Conservation (phyloP, 2,888 invertebrate genomes). For the Limnephilus auricula region DNA sequence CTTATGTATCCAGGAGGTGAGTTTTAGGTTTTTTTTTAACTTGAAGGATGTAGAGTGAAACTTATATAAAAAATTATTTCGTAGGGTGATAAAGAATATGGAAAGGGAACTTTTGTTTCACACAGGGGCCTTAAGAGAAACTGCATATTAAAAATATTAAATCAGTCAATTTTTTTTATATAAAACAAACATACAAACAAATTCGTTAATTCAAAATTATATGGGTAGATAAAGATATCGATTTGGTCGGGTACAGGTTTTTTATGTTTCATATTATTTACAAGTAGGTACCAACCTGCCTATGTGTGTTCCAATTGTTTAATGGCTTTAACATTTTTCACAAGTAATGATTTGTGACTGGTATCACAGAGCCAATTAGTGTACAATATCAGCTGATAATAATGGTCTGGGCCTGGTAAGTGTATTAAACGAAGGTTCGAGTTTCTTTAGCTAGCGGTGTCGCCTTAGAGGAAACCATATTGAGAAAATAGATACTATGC, state of each 20-base stretch:
- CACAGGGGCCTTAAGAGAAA: too few species aligned
- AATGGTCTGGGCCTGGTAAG: not conserved
- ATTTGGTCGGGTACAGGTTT: not conserved
- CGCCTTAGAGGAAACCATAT: not conserved
- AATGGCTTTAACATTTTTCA: conserved; percentile 7
- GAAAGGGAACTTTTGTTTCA: too few species aligned
- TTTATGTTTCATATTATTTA: not conserved
- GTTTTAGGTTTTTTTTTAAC: not conserved
- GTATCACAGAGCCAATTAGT: not conserved
- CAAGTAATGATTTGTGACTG: not conserved
- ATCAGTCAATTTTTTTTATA: too few species aligned
- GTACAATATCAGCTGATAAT: not conserved
- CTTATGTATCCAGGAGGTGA: not conserved
- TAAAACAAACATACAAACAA: too few species aligned
- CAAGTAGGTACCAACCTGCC: not conserved
- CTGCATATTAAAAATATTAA: too few species aligned
- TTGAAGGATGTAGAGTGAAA: not conserved
- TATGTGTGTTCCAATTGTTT: not conserved
- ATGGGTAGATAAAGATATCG: not conserved
- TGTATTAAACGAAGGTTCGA: not conserved
- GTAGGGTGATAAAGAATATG: too few species aligned
- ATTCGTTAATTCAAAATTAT: not conserved
- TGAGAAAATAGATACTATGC: not conserved
- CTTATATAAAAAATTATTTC: too few species aligned
- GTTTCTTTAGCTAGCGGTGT: not conserved